Evolutionary conservation across 2,113 vertebrate species (phyloP), one percentile per base, ranked within the genome.

Genomic region (Sceloporus undulatus): DNA sequence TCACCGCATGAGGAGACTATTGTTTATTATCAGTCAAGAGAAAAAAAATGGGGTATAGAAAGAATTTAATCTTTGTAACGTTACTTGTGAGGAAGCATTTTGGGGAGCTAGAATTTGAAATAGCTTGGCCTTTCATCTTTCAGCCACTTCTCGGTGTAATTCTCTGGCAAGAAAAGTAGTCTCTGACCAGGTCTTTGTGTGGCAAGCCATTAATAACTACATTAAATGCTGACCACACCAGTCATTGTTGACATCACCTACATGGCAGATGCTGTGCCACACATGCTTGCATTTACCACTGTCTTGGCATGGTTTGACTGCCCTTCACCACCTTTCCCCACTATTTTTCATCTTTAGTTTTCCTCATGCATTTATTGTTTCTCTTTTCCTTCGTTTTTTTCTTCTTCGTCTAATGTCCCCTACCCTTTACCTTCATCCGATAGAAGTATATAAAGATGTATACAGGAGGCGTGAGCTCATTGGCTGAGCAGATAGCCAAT

Each of bases 391-490:
- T 87, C 83, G 93, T 93, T 93, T 87, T 38, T 18, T 1, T 29
- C 85, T 62, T 83, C 59, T 93, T 92, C 78, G 10, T 87, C 68
- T 80, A 34, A 10, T 42, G 25, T 42, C 88, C 80, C 88, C 91
- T 91, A 82, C 87, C 90, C 92, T 40, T 94, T 94, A 93, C 88
- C 91, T 94, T 94, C 87, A 92, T 91, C 95, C 94, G 89, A 88
- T 98, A 99, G 98, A 98, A 97, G 95, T 99, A 97, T 96, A 97
- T 99, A 96, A 98, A 98, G 98, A 98, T 98, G 98, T 99, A 98
- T 97, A 99, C 98, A 84, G 98, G 98, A 90, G 98, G 98, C 92
- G 98, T 99, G 97, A 98, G 97, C 98, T 98, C 97, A 93, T 96
- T 99, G 98, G 97, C 98, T 97, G 98, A 98, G 95, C 98, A 99